These are phyloP conservation scores for Onychorhynchus coronatus DNA, from an alignment of 2,113 vertebrate species.

Conservation along the genomic window DNA sequence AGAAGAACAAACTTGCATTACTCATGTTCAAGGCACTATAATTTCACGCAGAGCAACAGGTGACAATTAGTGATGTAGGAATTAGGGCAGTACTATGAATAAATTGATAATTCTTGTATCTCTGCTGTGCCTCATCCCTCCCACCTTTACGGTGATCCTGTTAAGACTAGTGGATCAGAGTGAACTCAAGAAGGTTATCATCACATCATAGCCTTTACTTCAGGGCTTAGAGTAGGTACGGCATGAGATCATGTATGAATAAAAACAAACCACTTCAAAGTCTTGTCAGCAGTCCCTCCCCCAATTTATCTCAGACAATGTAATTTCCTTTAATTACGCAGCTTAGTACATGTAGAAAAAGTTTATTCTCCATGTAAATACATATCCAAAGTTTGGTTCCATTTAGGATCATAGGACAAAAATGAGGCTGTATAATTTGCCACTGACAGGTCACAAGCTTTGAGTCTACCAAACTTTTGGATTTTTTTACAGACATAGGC, in stretches of 20 bases:
- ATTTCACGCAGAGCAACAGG: background rate
- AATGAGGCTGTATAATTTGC: background rate
- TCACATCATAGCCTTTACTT: background rate
- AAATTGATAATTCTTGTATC: background rate
- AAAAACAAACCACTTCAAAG: conserved; percentile 3
- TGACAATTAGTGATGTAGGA: background rate
- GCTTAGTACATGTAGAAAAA: background rate
- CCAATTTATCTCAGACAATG: background rate
- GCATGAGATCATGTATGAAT: background rate
- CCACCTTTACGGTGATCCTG: background rate
- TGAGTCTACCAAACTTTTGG: rapidly evolving
- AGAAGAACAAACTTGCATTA: background rate
- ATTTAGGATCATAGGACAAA: background rate
- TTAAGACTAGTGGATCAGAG: background rate
- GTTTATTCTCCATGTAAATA: background rate
- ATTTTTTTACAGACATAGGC: background rate
- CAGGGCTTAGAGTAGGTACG: background rate
- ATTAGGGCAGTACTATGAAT: background rate
- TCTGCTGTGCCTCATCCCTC: background rate
- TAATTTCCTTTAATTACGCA: background rate
- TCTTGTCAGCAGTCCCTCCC: background rate
- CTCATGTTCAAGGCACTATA: background rate
- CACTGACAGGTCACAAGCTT: background rate
- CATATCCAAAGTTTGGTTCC: background rate
- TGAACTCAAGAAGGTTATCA: background rate